These are phyloP conservation scores for Caprella mutica DNA, from an alignment of 2,888 invertebrate species.

Conservation along the genomic window DNA sequence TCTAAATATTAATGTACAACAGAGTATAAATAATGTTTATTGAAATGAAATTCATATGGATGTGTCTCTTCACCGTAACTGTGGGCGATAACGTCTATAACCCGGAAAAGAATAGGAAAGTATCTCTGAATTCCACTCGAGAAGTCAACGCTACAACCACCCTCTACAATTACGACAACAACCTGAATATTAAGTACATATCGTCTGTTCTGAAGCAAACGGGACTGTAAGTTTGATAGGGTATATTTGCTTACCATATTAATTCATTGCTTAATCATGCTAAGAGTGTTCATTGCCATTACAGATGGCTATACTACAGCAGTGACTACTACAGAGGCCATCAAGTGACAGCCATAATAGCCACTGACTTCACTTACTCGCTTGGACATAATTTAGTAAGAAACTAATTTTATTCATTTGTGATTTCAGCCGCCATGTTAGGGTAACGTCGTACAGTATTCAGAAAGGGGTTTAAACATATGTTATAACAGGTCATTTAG, in stretches of 20 bases:
- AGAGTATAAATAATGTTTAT: too few species aligned
- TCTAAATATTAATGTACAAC: too few species aligned
- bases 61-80: too few species aligned
- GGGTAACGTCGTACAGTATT: too few species aligned
- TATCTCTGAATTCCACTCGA: too few species aligned
- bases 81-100: too few species aligned
- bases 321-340: constrained; percentile 1
- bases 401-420: not conserved
- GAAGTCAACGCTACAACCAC: too few species aligned
- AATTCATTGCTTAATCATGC: not conserved
- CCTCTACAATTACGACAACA: not conserved
- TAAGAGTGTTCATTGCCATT: not conserved
- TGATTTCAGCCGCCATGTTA: too few species aligned
- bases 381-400: constrained; percentile 2
- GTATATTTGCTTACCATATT: not conserved
- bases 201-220: not conserved
- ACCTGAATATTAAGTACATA: not conserved
- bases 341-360: not conserved
- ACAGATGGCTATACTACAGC: constrained; percentile 9
- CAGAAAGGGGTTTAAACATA: too few species aligned
- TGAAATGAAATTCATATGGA: too few species aligned
- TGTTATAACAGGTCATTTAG: not conserved
- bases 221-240: not conserved
- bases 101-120: too few species aligned
- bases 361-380: not conserved